phyloP scores from a whole-genome alignment of 2,113 vertebrate species.

The Platichthys flesus region DNA sequence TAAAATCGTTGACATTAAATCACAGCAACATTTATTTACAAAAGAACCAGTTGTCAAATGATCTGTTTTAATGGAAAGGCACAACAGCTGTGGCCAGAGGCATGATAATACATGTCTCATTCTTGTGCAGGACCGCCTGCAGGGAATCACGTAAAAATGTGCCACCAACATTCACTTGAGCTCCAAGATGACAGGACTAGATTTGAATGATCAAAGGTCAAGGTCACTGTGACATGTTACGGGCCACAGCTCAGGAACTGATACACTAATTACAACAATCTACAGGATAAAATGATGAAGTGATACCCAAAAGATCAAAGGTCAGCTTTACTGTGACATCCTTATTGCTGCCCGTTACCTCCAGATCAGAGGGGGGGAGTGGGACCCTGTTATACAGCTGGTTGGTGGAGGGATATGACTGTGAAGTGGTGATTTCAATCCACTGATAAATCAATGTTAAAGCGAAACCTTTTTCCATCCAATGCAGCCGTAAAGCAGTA shows the following conservation, averaged over 20 bases:
- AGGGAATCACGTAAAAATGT: neutral
- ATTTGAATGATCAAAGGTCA: neutral
- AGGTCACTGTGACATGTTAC: neutral
- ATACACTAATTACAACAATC: neutral
- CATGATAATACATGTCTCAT: neutral
- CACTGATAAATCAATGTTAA: slow-evolving; percentile 1
- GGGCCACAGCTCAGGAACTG: neutral
- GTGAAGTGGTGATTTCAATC: neutral
- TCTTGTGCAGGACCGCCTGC: too few relatives aligned
- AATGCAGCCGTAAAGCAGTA: neutral
- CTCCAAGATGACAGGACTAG: neutral
- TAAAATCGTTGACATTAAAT: too few relatives aligned
- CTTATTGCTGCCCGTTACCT: neutral
- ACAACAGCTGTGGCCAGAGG: neutral
- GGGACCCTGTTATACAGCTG: neutral
- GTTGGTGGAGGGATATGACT: neutral
- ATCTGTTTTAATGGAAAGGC: neutral
- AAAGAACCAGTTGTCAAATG: neutral
- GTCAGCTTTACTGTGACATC: neutral
- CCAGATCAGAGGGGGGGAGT: neutral
- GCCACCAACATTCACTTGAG: too few relatives aligned
- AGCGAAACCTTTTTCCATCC: neutral
- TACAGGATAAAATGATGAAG: neutral
- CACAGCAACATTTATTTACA: neutral
- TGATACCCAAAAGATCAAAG: neutral